phyloP scores from a whole-genome alignment of 2,888 invertebrate species.

The Macrosiphum euphorbiae region DNA sequence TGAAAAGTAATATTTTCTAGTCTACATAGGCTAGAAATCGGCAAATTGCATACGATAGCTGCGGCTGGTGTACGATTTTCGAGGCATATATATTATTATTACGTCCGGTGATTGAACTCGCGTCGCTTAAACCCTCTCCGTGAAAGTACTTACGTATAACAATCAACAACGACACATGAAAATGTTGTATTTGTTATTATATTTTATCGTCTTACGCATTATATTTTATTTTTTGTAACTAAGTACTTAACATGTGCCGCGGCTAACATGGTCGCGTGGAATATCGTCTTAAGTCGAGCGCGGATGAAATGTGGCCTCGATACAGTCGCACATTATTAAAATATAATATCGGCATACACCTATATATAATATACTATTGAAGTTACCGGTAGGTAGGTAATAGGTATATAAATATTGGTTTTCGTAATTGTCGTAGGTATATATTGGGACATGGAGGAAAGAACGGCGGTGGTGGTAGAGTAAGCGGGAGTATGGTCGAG shows the following conservation, averaged over 20 bases:
- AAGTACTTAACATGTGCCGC: background rate
- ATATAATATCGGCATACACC: background rate
- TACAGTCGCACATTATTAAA: background rate
- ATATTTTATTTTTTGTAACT: background rate
- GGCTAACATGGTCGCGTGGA: background rate
- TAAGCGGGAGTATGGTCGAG: background rate
- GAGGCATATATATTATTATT: background rate
- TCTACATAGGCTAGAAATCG: background rate
- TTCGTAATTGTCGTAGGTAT: slow-evolving; percentile 19
- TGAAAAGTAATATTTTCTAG: slow-evolving; percentile 2
- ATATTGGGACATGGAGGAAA: background rate
- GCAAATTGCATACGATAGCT: background rate
- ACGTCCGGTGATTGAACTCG: background rate
- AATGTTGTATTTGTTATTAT: background rate
- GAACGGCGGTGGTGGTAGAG: background rate
- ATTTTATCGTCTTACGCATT: background rate
- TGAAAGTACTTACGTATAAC: background rate
- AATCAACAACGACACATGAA: background rate
- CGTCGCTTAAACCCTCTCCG: background rate
- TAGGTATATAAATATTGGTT: slow-evolving; percentile 18
- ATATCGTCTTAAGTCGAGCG: background rate
- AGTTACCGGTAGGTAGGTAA: background rate
- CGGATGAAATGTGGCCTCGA: background rate
- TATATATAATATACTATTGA: background rate
- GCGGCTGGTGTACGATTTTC: background rate